phyloP scores from a whole-genome alignment of 2,113 vertebrate species.

The Archocentrus centrarchus region DNA sequence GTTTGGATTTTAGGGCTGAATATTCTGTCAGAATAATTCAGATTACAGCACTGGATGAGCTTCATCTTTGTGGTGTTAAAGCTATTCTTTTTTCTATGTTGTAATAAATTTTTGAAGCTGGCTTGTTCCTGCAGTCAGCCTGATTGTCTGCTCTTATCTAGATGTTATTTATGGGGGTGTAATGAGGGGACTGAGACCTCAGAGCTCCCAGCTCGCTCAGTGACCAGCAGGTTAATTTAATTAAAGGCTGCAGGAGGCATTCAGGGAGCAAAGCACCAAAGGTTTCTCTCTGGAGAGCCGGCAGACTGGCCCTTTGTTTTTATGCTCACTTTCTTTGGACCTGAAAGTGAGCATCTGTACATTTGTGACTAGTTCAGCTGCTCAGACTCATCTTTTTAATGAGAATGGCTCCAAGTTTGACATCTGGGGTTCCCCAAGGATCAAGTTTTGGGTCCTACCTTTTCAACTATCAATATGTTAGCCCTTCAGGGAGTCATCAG shows the following conservation, averaged over 20 bases:
- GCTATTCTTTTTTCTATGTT: neutral
- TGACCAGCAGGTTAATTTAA: slow-evolving; percentile 49
- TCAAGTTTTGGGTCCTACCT: too few species aligned
- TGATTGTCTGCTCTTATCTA: neutral
- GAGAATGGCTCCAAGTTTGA: neutral
- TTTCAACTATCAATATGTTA: too few species aligned
- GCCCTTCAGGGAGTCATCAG: too few species aligned
- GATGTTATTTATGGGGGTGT: neutral
- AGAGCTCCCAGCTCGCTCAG: slow-evolving; percentile 18
- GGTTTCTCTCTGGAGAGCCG: neutral
- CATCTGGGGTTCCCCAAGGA: too few species aligned
- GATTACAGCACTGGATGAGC: neutral
- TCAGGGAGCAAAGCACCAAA: neutral
- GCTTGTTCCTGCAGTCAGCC: neutral
- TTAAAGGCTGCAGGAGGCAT: slow-evolving; percentile 17
- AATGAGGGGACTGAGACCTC: slow-evolving; percentile 10
- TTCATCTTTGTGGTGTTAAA: neutral
- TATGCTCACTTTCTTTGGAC: neutral
- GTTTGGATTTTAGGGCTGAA: neutral
- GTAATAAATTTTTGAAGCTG: neutral
- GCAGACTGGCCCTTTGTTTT: neutral
- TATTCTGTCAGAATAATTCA: neutral
- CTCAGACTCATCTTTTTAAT: neutral
- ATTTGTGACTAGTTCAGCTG: neutral
- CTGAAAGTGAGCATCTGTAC: neutral